These are phyloP conservation scores for Argynnis bischoffii DNA, from an alignment of 2,888 invertebrate species.

Conservation along the genomic window DNA sequence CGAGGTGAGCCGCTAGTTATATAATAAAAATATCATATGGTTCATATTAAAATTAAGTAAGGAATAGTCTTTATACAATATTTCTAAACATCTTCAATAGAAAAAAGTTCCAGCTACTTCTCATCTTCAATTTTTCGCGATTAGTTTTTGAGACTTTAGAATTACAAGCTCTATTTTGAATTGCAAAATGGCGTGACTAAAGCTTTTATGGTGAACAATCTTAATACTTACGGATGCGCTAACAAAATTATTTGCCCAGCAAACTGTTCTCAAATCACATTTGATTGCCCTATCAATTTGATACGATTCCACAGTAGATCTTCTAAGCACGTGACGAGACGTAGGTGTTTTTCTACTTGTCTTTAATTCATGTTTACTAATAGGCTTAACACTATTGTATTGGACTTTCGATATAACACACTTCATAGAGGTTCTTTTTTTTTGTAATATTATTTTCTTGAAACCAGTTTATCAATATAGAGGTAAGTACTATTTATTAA, in stretches of 20 bases:
- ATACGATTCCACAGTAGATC: constrained; percentile 18
- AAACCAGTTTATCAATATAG: no score
- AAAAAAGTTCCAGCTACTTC: no score
- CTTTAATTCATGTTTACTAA: constrained; percentile 18
- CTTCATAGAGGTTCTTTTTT: no score
- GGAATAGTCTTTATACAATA: neutral
- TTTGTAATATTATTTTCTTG: no score
- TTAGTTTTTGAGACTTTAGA: neutral
- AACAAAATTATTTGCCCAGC: constrained; percentile 31
- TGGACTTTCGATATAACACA: no score
- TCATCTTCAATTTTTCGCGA: no score
- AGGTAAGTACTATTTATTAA: no score
- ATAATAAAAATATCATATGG: no score
- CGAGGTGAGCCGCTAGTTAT: no score
- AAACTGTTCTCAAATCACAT: constrained; percentile 33
- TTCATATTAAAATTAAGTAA: neutral
- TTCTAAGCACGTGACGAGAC: constrained; percentile 20
- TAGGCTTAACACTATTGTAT: neutral
- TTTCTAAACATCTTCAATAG: neutral
- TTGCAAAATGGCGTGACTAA: constrained; percentile 27
- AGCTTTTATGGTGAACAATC: constrained; percentile 28
- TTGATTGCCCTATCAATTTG: constrained; percentile 30
- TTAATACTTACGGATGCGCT: constrained; percentile 28
- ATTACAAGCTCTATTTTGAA: constrained; percentile 9
- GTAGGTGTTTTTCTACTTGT: constrained; percentile 27